Conservation (phyloP, 2,888 invertebrate genomes). For the Amblyjoppa proteus region DNA sequence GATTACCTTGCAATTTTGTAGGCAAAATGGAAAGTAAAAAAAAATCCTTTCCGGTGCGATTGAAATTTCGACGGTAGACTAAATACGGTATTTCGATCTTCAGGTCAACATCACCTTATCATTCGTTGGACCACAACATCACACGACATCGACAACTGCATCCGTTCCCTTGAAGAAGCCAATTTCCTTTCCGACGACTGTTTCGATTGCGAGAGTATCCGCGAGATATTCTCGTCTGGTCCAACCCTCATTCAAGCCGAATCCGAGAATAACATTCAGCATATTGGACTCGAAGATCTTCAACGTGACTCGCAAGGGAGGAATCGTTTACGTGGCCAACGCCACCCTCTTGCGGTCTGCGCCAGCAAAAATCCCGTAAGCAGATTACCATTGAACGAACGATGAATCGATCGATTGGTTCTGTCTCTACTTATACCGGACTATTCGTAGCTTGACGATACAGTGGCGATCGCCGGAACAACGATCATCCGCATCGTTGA, state of each 20-base stretch:
- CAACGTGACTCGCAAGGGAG: conserved; percentile 86
- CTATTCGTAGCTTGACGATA: conserved; percentile 82
- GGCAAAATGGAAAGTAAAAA: background rate
- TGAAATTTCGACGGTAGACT: background rate
- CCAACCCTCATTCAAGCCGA: conserved; percentile 75
- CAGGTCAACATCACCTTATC: conserved; percentile 80
- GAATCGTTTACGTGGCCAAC: conserved; percentile 87
- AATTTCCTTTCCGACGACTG: conserved; percentile 75
- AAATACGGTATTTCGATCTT: conserved; percentile 6
- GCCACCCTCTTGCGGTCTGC: conserved; percentile 84
- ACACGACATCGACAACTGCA: conserved; percentile 75
- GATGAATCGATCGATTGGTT: background rate
- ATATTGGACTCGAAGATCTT: conserved; percentile 84
- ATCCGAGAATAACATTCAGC: conserved; percentile 71
- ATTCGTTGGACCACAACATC: conserved; percentile 80
- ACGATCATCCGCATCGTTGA: conserved; percentile 70
- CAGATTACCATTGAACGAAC: background rate
- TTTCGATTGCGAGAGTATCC: conserved; percentile 74
- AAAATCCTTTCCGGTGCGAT: no score
- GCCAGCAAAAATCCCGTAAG: conserved; percentile 84
- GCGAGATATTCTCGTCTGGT: conserved; percentile 77
- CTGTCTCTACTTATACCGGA: background rate
- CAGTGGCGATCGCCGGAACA: conserved; percentile 82
- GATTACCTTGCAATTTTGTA: background rate
- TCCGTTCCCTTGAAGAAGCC: conserved; percentile 73